Base-by-base conservation (phyloP, 1,140 invertebrate species). In the Ceratina australensis region DNA sequence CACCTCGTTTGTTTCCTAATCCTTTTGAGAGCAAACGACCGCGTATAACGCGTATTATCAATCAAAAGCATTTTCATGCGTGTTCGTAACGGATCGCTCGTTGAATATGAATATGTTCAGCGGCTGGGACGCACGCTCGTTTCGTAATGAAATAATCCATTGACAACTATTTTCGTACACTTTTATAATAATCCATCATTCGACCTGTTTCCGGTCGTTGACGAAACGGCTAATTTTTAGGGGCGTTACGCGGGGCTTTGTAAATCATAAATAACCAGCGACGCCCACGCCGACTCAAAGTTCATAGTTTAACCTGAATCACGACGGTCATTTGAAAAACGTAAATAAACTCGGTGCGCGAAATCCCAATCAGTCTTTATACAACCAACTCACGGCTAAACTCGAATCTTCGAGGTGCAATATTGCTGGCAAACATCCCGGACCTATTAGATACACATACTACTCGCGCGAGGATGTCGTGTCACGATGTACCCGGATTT, bases 361-460 rank as follows among this genome's bases (percentile, higher is more conserved):
- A 26, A 18, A 26, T 66, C 64, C 33, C 42, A 50, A 66, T 66
- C 64, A n/a, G 20, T 66, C 64, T 66, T 50, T 66, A 52, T 52
- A 1, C 8, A 52, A 66, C 16, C 24, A 16, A 52, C 10, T 20
- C 4, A 52, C 4, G 13, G 47, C 64, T 20, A 52, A 52, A 52
- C 4, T 26, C 1, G 60, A 61, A 42, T 61, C 24, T 33, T 15
- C 0, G 24, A 66, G 49, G 12, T 26, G 64, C 10, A 50, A 0
- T 26, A 66, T 26, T 26, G 10, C 49, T 52, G 47, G 64, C 8
- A n/a, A 28, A 52, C 18, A 66, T 26, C 47, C 49, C 10, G 8
- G 13, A 66, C 10, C 24, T 66, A 52, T 66, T 28, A 66, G 4
- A 66, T 64, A 64, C 20, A 42, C 10, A 42, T 42, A 42, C 33